These are phyloP conservation scores for Seladonia tumulorum DNA, from an alignment of 2,888 invertebrate species.

Conservation along the genomic window DNA sequence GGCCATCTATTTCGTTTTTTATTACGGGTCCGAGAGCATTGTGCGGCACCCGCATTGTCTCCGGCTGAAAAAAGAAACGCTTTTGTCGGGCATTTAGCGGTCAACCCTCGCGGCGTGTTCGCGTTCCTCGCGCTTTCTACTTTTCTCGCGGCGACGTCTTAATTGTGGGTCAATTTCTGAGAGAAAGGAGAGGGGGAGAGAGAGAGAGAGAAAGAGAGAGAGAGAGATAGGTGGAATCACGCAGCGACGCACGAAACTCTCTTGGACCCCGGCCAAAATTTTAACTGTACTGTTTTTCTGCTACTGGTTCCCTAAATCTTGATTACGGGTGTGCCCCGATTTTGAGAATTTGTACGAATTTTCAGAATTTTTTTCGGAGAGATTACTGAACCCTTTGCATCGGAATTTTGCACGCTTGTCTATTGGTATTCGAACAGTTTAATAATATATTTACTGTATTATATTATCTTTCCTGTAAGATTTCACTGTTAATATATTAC, in stretches of 20 bases:
- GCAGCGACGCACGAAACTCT: background rate
- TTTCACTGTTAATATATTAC: constrained; percentile 51
- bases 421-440: too few species aligned
- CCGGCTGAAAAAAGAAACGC: constrained; percentile 18
- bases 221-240: background rate
- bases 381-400: too few species aligned
- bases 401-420: too few species aligned
- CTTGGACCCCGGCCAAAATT: background rate
- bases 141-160: constrained; percentile 26
- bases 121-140: constrained; percentile 28
- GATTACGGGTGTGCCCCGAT: too few species aligned
- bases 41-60: constrained; percentile 42
- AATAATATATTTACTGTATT: too few species aligned
- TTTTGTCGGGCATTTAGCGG: constrained; percentile 42
- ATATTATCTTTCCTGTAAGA: too few species aligned
- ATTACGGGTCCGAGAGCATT: constrained; percentile 22
- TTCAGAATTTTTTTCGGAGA: too few species aligned
- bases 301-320: background rate
- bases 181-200: background rate
- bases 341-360: too few species aligned
- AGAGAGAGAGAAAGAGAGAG: too few species aligned
- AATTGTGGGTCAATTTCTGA: constrained; percentile 55
- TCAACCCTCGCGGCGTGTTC: background rate
- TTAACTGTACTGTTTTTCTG: background rate
- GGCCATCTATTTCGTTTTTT: constrained; percentile 14